Conservation (phyloP, 2,888 invertebrate species). For the Melitaea athalia region DNA sequence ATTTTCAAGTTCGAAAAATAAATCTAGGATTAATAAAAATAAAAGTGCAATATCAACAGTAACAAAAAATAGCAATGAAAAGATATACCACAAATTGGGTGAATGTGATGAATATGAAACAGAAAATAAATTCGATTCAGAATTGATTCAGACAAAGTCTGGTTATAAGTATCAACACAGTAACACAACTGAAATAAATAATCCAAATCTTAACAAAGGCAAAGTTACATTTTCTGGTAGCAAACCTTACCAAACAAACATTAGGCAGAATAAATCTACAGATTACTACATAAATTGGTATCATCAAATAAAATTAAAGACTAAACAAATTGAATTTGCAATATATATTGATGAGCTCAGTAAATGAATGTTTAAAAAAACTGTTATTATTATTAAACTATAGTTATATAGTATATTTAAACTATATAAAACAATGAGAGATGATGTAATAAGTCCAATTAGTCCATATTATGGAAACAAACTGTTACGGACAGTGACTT, state of each 20-base stretch:
- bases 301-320: slow-evolving; percentile 56
- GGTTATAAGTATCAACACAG: background rate
- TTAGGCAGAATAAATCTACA: slow-evolving; percentile 4
- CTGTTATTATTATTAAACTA: background rate
- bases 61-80: background rate
- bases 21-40: slow-evolving; percentile 9
- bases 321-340: slow-evolving; percentile 57
- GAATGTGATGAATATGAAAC: background rate
- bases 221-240: background rate
- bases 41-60: background rate
- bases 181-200: background rate
- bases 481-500: too few relatives aligned
- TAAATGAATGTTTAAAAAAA: slow-evolving; percentile 27
- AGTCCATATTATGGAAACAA: too few relatives aligned
- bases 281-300: slow-evolving; percentile 55
- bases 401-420: background rate
- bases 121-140: slow-evolving; percentile 4
- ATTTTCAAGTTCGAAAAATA: slow-evolving; percentile 49
- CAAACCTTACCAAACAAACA: background rate
- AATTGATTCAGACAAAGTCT: background rate
- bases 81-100: background rate
- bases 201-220: background rate
- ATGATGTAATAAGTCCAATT: too few relatives aligned
- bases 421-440: too few relatives aligned
- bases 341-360: slow-evolving; percentile 64